A percentile compares a stretch with the other conserved stretches of the same genome.
phyloP scores from a whole-genome alignment of 2,888 invertebrate genomes.

The Homarus gammarus region DNA sequence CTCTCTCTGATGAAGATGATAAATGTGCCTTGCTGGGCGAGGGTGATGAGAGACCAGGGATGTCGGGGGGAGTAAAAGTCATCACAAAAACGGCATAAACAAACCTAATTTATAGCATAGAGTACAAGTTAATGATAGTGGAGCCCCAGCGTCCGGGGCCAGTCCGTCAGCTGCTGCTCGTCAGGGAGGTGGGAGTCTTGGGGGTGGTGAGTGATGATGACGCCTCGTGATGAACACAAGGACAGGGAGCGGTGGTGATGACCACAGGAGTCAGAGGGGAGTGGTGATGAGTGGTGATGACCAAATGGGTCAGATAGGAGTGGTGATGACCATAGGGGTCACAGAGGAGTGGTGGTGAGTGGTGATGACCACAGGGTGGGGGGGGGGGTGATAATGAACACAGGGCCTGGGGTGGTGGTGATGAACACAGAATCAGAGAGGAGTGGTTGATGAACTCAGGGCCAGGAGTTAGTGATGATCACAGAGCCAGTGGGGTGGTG shows the following conservation, averaged over 20 bases:
- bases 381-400: no score
- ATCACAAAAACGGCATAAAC: slow-evolving; percentile 55
- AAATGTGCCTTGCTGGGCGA: slow-evolving; percentile 20
- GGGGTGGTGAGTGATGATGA: background rate
- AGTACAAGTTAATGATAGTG: slow-evolving; percentile 53
- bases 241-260: no score
- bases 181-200: background rate
- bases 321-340: no score
- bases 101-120: slow-evolving; percentile 51
- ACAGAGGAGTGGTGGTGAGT: no score
- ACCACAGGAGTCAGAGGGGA: background rate
- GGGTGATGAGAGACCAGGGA: slow-evolving; percentile 45
- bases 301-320: no score
- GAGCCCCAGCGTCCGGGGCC: background rate
- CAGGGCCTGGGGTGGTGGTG: background rate
- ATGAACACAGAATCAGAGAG: no score
- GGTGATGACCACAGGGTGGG: no score
- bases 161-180: slow-evolving; percentile 18
- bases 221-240: no score
- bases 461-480: background rate
- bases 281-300: background rate
- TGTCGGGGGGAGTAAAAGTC: slow-evolving; percentile 26
- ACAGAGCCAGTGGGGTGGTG: background rate
- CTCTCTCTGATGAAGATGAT: slow-evolving; percentile 60
- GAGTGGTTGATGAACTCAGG: no score